phyloP scores from a whole-genome alignment of 2,113 vertebrate genomes.

The Baryphthengus martii region DNA sequence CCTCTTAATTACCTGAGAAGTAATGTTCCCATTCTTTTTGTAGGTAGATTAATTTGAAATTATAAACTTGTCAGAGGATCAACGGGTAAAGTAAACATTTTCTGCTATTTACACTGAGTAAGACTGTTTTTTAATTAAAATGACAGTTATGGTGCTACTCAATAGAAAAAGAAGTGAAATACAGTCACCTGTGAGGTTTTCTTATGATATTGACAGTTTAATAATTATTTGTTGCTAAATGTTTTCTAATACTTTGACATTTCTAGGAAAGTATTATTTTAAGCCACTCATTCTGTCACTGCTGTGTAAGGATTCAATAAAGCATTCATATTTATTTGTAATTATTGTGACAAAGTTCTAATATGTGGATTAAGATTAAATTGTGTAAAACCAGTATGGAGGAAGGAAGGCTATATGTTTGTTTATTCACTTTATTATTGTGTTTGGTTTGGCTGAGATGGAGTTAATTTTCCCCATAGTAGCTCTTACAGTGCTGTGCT shows the following conservation, averaged over 20 bases:
- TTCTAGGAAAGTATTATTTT: conserved; percentile 2
- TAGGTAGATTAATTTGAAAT: conserved; percentile 37
- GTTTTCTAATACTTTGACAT: conserved; percentile 21
- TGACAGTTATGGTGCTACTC: background rate
- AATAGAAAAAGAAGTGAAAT: conserved; percentile 24
- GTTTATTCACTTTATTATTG: background rate
- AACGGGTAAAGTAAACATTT: background rate
- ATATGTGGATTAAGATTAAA: background rate
- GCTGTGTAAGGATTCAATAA: background rate
- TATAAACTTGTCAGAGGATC: conserved; percentile 5
- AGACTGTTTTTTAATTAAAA: conserved; percentile 51
- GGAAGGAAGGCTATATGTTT: background rate
- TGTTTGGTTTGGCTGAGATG: too few relatives aligned
- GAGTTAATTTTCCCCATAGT: too few relatives aligned
- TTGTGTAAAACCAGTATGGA: background rate
- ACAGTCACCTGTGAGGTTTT: background rate
- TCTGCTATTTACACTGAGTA: background rate
- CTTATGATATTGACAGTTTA: conserved; percentile 25
- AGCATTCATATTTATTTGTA: background rate
- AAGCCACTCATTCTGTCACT: background rate
- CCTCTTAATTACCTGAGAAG: conserved; percentile 23
- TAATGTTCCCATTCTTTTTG: background rate
- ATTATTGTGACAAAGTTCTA: background rate
- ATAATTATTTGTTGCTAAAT: conserved; percentile 1
- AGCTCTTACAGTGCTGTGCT: too few relatives aligned